These are phyloP conservation scores for Drosophila auraria DNA, from an alignment of 1,140 invertebrate species.

Conservation along the genomic window DNA sequence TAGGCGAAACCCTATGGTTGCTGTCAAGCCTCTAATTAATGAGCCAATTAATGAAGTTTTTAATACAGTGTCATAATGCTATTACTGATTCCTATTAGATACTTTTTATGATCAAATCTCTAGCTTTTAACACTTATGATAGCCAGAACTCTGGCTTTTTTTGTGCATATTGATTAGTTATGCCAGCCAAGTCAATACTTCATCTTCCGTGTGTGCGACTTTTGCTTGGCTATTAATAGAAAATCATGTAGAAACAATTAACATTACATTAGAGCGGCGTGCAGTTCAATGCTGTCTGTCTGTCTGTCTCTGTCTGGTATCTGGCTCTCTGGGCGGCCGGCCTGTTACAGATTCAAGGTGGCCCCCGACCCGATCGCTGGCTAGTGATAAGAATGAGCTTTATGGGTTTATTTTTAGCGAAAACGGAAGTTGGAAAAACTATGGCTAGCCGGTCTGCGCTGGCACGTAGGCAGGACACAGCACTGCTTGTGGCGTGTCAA, in stretches of 20 bases:
- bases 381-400: constrained; percentile 39
- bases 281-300: constrained; percentile 52
- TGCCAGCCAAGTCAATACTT: constrained; percentile 42
- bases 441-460: constrained; percentile 3
- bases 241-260: constrained; percentile 61
- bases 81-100: neutral
- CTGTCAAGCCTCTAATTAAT: too few relatives aligned
- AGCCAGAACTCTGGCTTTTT: neutral
- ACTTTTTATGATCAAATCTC: neutral
- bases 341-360: constrained; percentile 76
- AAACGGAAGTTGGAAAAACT: constrained; percentile 37
- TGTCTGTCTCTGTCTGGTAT: neutral
- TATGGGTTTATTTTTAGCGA: constrained; percentile 33
- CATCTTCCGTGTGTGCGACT: constrained; percentile 59
- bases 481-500: neutral
- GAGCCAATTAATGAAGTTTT: too few relatives aligned
- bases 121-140: neutral
- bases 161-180: constrained; percentile 26
- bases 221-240: constrained; percentile 63
- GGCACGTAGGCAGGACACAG: constrained; percentile 1
- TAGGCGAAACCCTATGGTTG: too few relatives aligned
- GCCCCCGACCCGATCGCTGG: constrained; percentile 13
- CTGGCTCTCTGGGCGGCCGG: constrained; percentile 29
- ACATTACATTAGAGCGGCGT: constrained; percentile 58
- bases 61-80: too few relatives aligned